A percentile compares a stretch with the other conserved stretches of the same genome.
Evolutionary conservation across 2,888 invertebrate species (phyloP).

Genomic region (Agriotes lineatus): DNA sequence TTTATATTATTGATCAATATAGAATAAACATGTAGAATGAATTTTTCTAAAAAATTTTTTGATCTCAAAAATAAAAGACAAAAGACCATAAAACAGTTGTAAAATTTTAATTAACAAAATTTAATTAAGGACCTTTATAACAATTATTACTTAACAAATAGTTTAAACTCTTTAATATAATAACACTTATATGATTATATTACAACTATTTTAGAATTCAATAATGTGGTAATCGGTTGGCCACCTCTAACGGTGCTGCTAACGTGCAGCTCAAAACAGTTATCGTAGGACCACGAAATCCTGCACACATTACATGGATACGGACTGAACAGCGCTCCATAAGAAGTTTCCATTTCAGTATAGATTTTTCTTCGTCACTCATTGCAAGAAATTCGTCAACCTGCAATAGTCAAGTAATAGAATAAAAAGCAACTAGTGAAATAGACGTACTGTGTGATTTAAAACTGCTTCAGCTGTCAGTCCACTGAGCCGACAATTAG

Average conservation of each 20-base stretch:
- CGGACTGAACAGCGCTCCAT: slow-evolving; percentile 75
- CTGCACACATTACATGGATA: slow-evolving; percentile 63
- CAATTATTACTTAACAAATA: too few relatives aligned
- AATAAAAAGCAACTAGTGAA: neutral
- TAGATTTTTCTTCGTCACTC: slow-evolving; percentile 68
- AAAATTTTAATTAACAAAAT: too few relatives aligned
- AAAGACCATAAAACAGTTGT: too few relatives aligned
- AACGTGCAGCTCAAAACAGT: slow-evolving; percentile 60
- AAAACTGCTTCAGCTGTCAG: slow-evolving; percentile 72
- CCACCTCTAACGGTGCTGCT: slow-evolving; percentile 60
- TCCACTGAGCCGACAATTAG: slow-evolving; percentile 71
- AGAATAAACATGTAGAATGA: too few relatives aligned
- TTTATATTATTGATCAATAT: too few relatives aligned
- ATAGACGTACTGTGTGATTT: slow-evolving; percentile 68
- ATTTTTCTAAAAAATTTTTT: too few relatives aligned
- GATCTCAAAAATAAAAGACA: too few relatives aligned
- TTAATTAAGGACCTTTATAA: too few relatives aligned
- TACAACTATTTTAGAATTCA: too few relatives aligned
- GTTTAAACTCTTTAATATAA: too few relatives aligned
- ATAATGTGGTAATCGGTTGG: slow-evolving; percentile 61
- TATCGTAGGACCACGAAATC: slow-evolving; percentile 58
- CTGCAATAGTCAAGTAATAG: slow-evolving; percentile 58
- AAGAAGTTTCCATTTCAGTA: slow-evolving; percentile 74
- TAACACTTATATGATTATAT: too few relatives aligned
- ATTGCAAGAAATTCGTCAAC: slow-evolving; percentile 69